Percentiles rank a stretch among this genome's conserved stretches.
phyloP scores from a whole-genome alignment of 2,113 vertebrate genomes.

The Forbesichthys papilliferus region DNA sequence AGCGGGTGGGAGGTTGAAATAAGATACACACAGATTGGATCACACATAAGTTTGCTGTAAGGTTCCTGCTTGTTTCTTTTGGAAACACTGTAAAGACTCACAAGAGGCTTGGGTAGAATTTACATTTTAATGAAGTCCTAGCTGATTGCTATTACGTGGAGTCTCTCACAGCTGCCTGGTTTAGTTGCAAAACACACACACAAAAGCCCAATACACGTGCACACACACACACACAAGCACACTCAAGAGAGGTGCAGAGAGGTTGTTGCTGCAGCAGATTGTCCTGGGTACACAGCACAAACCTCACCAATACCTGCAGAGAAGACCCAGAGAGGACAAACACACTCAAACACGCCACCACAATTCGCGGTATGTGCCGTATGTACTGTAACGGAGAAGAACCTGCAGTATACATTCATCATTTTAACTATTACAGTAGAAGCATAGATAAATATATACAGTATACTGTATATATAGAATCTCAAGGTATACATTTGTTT shows the following conservation, averaged over 20 bases:
- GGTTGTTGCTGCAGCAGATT: constrained; percentile 49
- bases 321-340: constrained; percentile 26
- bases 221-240: constrained; percentile 19
- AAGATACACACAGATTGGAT: constrained; percentile 59
- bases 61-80: constrained; percentile 53
- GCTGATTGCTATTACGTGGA: constrained; percentile 59
- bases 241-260: constrained; percentile 29
- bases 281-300: constrained; percentile 48
- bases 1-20: constrained; percentile 35
- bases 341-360: constrained; percentile 15
- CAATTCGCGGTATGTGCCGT: too few relatives aligned
- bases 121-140: constrained; percentile 71
- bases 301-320: constrained; percentile 19
- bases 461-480: too few relatives aligned
- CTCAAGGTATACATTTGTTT: too few relatives aligned
- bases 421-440: too few relatives aligned
- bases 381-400: too few relatives aligned
- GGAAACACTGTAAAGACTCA: constrained; percentile 61
- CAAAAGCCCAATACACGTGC: constrained; percentile 1
- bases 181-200: constrained; percentile 14
- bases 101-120: constrained; percentile 57
- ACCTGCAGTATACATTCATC: too few relatives aligned
- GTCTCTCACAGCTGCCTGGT: constrained; percentile 38
- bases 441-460: too few relatives aligned
- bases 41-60: constrained; percentile 55